These are phyloP conservation scores for Coregonus sp. DNA, from an alignment of 2,797 vertebrate genomes.

Conservation along the genomic window DNA sequence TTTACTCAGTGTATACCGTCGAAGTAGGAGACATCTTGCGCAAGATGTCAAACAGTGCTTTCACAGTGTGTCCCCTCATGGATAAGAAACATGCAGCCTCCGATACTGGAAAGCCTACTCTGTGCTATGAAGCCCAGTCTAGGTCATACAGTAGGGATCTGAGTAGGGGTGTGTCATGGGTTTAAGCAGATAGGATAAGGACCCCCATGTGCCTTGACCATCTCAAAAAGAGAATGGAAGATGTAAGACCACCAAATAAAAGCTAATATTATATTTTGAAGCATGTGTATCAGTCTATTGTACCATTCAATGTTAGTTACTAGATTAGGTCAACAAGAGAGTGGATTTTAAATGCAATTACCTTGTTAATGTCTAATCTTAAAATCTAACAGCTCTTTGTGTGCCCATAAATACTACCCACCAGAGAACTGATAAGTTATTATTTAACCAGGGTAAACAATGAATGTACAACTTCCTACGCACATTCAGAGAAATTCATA, in stretches of 20 bases:
- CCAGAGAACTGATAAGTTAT: neutral
- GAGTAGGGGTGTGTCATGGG: neutral
- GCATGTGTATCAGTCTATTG: neutral
- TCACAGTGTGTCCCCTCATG: neutral
- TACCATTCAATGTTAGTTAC: neutral
- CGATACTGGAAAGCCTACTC: neutral
- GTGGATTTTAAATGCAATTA: neutral
- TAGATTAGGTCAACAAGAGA: neutral
- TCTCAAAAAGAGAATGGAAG: neutral
- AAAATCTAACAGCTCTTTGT: neutral
- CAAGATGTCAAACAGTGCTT: neutral
- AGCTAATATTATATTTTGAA: neutral
- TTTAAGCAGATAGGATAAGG: constrained; percentile 1
- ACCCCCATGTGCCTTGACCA: neutral
- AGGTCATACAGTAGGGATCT: neutral
- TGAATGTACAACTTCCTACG: neutral
- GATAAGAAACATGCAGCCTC: neutral
- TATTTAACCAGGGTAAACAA: neutral
- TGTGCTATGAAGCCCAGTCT: neutral
- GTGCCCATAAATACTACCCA: neutral
- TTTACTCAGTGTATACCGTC: neutral
- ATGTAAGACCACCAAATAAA: neutral
- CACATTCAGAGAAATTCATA: neutral
- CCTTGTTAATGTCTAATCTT: neutral
- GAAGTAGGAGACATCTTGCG: neutral